Percentiles rank a stretch among this genome's conserved stretches.
These are phyloP conservation scores for Schizaphis graminum DNA, from an alignment of 2,888 invertebrate genomes.

Conservation along the genomic window DNA sequence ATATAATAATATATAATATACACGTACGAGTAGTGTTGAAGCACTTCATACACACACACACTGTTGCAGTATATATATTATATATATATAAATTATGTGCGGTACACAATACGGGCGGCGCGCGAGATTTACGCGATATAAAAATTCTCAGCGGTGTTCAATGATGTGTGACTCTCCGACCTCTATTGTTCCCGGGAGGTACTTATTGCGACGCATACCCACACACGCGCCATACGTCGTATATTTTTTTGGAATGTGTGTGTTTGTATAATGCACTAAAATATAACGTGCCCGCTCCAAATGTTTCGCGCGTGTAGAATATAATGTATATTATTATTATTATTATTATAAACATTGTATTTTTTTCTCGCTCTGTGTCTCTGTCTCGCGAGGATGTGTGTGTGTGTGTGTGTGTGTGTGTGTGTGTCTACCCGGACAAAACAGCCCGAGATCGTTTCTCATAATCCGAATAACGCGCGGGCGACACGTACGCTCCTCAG, in stretches of 20 bases:
- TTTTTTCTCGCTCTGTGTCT: neutral
- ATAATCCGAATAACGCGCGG: neutral
- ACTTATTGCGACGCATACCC: neutral
- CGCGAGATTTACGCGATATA: conserved; percentile 56
- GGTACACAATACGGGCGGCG: neutral
- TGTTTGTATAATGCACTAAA: neutral
- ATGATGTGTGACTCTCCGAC: conserved; percentile 54
- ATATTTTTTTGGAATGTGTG: neutral
- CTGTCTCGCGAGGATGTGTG: neutral
- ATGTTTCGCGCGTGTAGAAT: conserved; percentile 29
- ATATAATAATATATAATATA: too few relatives aligned
- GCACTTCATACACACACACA: too few relatives aligned
- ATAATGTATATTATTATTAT: neutral
- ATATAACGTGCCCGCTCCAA: conserved; percentile 29
- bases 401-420: neutral
- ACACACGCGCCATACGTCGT: neutral
- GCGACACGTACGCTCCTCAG: conserved; percentile 23
- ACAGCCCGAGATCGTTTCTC: conserved; percentile 49
- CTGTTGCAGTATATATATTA: too few relatives aligned
- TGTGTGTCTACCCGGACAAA: neutral
- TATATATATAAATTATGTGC: neutral
- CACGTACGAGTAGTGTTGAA: too few relatives aligned
- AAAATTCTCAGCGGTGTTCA: conserved; percentile 56
- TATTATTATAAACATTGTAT: neutral
- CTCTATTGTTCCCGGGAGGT: conserved; percentile 56